A percentile compares a stretch with the other conserved stretches of the same genome.
Conservation (phyloP, 2,113 vertebrate species). For the Tenebrosternarchus preto region DNA sequence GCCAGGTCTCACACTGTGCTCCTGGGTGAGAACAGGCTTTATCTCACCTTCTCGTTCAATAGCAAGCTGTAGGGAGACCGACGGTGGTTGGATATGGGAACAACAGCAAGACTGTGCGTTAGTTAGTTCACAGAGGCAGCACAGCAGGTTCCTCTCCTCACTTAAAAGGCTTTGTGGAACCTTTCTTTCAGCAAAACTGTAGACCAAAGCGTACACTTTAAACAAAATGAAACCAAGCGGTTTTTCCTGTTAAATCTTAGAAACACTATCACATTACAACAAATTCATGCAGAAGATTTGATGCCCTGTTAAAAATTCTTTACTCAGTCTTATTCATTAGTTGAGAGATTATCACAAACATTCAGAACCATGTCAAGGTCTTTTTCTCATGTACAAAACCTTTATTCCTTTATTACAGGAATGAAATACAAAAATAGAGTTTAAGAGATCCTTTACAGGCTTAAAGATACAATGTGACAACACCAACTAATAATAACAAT, state of each 20-base stretch:
- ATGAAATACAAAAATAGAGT: slow-evolving; percentile 62
- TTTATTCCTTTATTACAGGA: slow-evolving; percentile 57
- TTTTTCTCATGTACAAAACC: slow-evolving; percentile 36
- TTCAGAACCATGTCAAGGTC: not conserved
- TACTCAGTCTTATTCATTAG: not conserved
- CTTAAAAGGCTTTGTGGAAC: slow-evolving; percentile 17
- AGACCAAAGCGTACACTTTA: not conserved
- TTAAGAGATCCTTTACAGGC: slow-evolving; percentile 41
- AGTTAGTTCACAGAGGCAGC: slow-evolving; percentile 51
- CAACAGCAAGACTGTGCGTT: too few species aligned
- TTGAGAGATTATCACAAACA: not conserved
- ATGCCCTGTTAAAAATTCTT: not conserved
- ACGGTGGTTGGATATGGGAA: slow-evolving; percentile 43
- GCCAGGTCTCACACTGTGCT: too few species aligned
- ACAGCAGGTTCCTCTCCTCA: slow-evolving; percentile 16
- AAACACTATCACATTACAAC: not conserved
- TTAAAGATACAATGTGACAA: slow-evolving; percentile 19
- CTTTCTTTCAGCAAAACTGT: not conserved
- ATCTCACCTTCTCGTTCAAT: slow-evolving; percentile 35
- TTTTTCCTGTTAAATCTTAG: not conserved
- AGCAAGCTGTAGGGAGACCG: slow-evolving; percentile 28
- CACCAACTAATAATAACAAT: slow-evolving; percentile 37
- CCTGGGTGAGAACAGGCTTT: slow-evolving; percentile 15
- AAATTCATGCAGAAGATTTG: too few species aligned
- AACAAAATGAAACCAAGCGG: not conserved